Evolutionary conservation across 1,140 invertebrate genomes (phyloP), one percentile per base, ranked within the genome.

Genomic region (Drosophila lini): DNA sequence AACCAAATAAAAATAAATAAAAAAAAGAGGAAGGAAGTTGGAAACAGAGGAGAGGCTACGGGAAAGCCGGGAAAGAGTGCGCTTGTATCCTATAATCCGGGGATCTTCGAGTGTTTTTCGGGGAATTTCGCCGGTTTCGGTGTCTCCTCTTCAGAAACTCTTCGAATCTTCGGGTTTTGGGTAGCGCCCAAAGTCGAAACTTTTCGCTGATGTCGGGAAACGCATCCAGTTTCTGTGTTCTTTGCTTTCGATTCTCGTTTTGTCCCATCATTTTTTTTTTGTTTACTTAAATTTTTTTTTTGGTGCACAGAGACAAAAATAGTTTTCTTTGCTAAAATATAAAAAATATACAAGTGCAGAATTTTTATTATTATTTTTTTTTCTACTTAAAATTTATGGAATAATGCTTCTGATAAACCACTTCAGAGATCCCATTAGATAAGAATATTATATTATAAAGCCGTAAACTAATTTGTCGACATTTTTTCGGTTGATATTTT

Each of bases 121-220:
- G 38, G 19, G 34, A 50, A 53, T 25, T 62, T 65, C 5, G 52
- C 52, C 52, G 42, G 36, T 50, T 25, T 32, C 61, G 52, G 52
- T 55, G 34, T 55, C 52, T 55, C 34, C 52, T 55, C 56, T 42
- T 38, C 38, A 25, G 56, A 62, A 25, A 64, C 61, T 25, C n/a
- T 61, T 64, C 6, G 15, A 28, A 40, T 59, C 25, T 34, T 53
- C 42, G 41, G 55, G 41, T 81, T 50, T 40, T 57, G 22, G 50
- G 40, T 57, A 45, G 76, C 50, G 59, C 74, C 57, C 45, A 55
- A 52, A 42, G 41, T 42, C 52, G 31, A 48, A 41, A 57, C 48
- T 56, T 75, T 78, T 70, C 57, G 75, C 75, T 78, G 75, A 78
- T 58, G 52, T 22, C 19, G 50, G 67, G 25, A 73, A 74, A 63